Percentiles rank a stretch among this genome's conserved stretches.
Conservation (phyloP, 2,113 vertebrate genomes). For the Brachyistius frenatus region DNA sequence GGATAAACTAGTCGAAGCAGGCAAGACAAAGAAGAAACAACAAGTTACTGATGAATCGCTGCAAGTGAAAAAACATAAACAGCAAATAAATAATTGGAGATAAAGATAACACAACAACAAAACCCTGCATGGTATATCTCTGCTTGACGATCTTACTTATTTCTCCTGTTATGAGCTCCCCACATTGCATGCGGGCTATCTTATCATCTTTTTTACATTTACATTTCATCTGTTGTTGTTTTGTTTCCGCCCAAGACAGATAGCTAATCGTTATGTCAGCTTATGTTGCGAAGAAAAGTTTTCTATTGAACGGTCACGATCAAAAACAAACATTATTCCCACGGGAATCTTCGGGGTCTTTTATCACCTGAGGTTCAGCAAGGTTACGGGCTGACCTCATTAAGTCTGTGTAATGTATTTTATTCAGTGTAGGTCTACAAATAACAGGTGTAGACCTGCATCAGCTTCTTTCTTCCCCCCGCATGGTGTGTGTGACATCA, state of each 20-base stretch:
- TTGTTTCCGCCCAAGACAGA: conserved; percentile 14
- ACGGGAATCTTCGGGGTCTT: neutral
- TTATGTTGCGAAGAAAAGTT: conserved; percentile 3
- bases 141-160: conserved; percentile 17
- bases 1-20: neutral
- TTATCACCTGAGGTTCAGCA: neutral
- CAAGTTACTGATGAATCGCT: conserved; percentile 2
- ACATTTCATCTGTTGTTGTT: conserved; percentile 13
- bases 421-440: too few relatives aligned
- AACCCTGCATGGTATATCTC: conserved; percentile 11
- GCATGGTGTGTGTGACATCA: too few relatives aligned
- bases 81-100: neutral
- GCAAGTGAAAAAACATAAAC: neutral
- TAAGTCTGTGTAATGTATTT: neutral
- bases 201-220: neutral
- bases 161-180: conserved; percentile 14
- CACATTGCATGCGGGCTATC: neutral
- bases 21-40: neutral
- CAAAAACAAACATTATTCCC: conserved; percentile 11
- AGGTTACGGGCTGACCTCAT: neutral
- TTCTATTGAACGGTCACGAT: neutral
- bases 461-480: too few relatives aligned
- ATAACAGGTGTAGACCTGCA: too few relatives aligned
- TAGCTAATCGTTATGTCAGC: conserved; percentile 20
- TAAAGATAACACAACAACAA: conserved; percentile 15